Conservation (phyloP, 2,113 vertebrate genomes). For the Paraplagusia blochii region DNA sequence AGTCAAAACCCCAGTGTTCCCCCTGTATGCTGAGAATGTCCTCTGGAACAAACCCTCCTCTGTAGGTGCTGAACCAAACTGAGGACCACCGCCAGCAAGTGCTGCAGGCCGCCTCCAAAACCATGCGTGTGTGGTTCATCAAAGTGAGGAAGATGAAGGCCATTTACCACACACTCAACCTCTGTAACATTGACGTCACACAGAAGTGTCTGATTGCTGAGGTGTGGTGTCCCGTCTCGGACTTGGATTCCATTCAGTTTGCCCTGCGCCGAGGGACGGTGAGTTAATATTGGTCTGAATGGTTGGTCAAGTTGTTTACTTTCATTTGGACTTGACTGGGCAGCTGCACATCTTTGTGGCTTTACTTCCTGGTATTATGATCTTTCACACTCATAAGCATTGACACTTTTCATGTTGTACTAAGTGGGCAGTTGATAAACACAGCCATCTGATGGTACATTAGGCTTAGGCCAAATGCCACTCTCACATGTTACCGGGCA, state of each 20-base stretch:
- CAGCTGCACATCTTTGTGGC: neutral
- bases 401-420: neutral
- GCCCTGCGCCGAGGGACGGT: conserved; percentile 94
- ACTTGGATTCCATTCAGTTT: conserved; percentile 97
- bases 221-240: conserved; percentile 96
- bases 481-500: too few relatives aligned
- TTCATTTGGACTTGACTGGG: neutral
- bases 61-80: conserved; percentile 94
- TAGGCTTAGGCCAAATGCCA: too few relatives aligned
- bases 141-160: conserved; percentile 99
- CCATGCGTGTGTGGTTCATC: conserved; percentile 95
- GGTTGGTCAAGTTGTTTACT: neutral
- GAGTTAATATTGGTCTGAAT: conserved; percentile 50
- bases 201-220: conserved; percentile 99
- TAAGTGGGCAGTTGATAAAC: neutral
- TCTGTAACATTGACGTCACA: conserved; percentile 98
- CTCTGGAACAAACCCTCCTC: neutral
- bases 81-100: conserved; percentile 96
- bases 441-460: neutral
- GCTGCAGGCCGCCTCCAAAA: conserved; percentile 94
- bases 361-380: conserved; percentile 14
- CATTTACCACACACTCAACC: conserved; percentile 96
- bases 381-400: neutral
- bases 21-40: too few relatives aligned
- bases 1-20: too few relatives aligned